These are phyloP conservation scores for Synergus itoensis DNA, from an alignment of 2,888 invertebrate genomes.

Conservation along the genomic window DNA sequence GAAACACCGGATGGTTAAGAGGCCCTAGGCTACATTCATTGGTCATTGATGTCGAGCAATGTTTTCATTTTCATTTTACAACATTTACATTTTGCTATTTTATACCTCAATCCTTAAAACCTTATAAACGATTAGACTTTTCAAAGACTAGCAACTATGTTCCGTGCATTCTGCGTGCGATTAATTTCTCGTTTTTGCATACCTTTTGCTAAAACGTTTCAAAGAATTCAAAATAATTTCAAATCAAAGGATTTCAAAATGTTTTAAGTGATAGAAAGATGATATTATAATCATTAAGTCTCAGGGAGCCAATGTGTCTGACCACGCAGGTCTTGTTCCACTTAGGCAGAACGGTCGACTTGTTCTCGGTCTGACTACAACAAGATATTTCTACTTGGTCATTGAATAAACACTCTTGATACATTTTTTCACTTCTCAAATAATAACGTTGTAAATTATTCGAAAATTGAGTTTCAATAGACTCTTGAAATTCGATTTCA, in stretches of 20 bases:
- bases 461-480: constrained; percentile 14
- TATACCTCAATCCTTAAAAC: too few species aligned
- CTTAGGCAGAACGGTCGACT: neutral
- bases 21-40: neutral
- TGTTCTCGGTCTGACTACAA: neutral
- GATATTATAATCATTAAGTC: too few species aligned
- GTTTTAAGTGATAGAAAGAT: too few species aligned
- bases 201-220: too few species aligned
- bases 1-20: constrained; percentile 13
- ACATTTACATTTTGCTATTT: too few species aligned
- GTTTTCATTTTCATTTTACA: neutral
- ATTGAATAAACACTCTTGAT: neutral
- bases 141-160: too few species aligned
- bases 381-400: neutral
- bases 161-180: too few species aligned
- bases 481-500: constrained; percentile 4
- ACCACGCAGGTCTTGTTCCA: neutral
- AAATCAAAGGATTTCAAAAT: too few species aligned
- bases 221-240: too few species aligned
- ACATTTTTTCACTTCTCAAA: neutral
- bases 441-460: constrained; percentile 6
- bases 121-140: too few species aligned
- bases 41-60: neutral
- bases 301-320: neutral
- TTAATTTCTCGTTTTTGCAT: too few species aligned